Base-by-base conservation (phyloP, 1,140 invertebrate species). In the Nymphalis io region DNA sequence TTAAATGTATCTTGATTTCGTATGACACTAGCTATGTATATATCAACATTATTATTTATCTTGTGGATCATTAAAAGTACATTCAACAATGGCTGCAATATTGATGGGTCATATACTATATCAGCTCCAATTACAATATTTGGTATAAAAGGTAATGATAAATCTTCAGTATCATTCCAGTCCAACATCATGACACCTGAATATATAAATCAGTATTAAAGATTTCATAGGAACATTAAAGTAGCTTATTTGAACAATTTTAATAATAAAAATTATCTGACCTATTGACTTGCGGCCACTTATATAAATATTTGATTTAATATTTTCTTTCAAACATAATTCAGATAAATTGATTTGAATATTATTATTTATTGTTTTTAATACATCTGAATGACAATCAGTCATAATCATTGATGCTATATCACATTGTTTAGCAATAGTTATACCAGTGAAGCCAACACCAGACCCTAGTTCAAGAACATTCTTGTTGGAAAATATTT, bases 41-140 rank as follows among this genome's bases (percentile, higher is more conserved):
- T 74, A 60, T 83, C 72, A 23, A 89, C 23, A 33, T 77, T 6
- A 21, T 71, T 77, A 78, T 91, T 91, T 72, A 61, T 83, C 5
- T 66, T 68, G 21, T 78, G 82, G 55, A 89, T 85, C 33, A 40
- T 70, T 66, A 78, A 16, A 1, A 91, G 57, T 18, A 89, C 81
- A 78, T 83, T 84, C 59, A 80, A 82, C 16, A 91, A 69, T 48
- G 87, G 77, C 59, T 81, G 13, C 53, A 91, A 72, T 78, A 89
- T 85, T 53, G 79, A 81, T 16, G 88, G 88, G 70, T 91, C 89
- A 82, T 88, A 90, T 11, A 90, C 81, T 67, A 91, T 90, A 77
- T 91, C 89, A 48, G 88, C 79, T 18, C 89, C 88, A 68, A 91
- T 86, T 33, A 91, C 70, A 40, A 89, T 76, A 72, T 91, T 87